A percentile compares a stretch with the other conserved stretches of the same genome.
These are phyloP conservation scores for Pomacea canaliculata DNA, from an alignment of 2,888 invertebrate species.

Conservation along the genomic window DNA sequence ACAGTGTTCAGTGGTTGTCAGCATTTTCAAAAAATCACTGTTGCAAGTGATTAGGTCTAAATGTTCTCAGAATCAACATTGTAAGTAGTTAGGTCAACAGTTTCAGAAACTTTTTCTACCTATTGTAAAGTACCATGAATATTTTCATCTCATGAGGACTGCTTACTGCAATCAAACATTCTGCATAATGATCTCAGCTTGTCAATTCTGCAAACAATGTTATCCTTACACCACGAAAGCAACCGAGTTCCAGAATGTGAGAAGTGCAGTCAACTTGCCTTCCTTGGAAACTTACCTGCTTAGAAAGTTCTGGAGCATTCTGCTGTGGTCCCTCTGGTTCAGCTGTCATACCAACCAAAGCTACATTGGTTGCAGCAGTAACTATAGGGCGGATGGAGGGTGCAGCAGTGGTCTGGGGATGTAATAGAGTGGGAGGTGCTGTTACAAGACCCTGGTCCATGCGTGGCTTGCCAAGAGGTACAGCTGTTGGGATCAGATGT, in stretches of 20 bases:
- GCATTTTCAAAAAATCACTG: no score
- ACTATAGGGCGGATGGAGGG: constrained; percentile 40
- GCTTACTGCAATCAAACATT: no score
- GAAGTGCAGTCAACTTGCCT: no score
- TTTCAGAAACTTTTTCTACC: no score
- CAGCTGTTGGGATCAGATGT: constrained; percentile 63
- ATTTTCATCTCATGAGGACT: no score
- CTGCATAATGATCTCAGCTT: no score
- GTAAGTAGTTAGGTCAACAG: not conserved
- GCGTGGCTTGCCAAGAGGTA: constrained; percentile 61
- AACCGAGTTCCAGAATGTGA: no score
- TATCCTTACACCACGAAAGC: no score
- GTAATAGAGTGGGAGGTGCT: constrained; percentile 9
- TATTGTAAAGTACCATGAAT: no score
- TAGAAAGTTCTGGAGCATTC: constrained; percentile 47
- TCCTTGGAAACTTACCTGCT: constrained; percentile 43
- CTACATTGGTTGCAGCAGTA: constrained; percentile 55
- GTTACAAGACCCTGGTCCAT: constrained; percentile 52
- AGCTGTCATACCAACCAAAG: constrained; percentile 50
- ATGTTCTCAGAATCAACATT: constrained; percentile 35
- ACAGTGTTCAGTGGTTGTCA: not conserved
- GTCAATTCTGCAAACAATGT: no score
- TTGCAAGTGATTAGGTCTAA: constrained; percentile 13
- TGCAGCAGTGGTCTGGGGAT: constrained; percentile 15
- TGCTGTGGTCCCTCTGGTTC: constrained; percentile 32